Base-by-base conservation (phyloP, 2,113 vertebrate species). In the Urocitellus parryii region DNA sequence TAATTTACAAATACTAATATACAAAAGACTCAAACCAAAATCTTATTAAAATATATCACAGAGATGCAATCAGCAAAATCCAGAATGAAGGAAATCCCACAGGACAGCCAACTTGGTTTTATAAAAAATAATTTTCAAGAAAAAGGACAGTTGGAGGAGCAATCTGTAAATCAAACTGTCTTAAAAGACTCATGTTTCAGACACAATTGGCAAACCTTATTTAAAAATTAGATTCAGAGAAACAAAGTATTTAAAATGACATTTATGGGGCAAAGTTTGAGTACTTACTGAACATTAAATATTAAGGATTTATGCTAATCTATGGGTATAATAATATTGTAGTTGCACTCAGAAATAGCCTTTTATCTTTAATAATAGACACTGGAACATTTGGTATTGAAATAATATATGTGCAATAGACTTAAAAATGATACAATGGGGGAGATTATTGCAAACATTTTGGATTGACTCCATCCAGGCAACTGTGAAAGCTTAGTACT, bases 171-270 rank as follows among this genome's bases (percentile, higher is more conserved):
- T 22, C 37, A 94, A 93, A 95, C 45, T 72, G 2, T 37, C 9
- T 87, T 84, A 53, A 95, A 79, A 80, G 6, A 11, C 4, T 45
- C 78, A 29, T 25, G 48, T 61, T n/a, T 34, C 17, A 56, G 77
- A 16, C 4, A 51, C 34, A 83, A 13, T 39, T 6, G 25, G 3
- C 77, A 7, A 0, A 25, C 1, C 3, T 45, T 70, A 61, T 67
- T 63, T 32, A 32, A 8, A 83, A 95, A 20, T 84, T 48, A 74
- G 56, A 89, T 70, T 48, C 13, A 82, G 34, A 68, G 67, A n/a
- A 88, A 51, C 25, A 86, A 61, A 80, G 22, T 22, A 63, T 89
- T 20, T 94, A 79, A 96, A 85, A 76, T 77, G n/a, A 58, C 12
- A 76, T 56, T 68, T 79, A 45, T 27, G 67, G 16, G 8, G 37